Evolutionary conservation across 2,888 invertebrate species (phyloP).

Genomic region (Candidula unifasciata): DNA sequence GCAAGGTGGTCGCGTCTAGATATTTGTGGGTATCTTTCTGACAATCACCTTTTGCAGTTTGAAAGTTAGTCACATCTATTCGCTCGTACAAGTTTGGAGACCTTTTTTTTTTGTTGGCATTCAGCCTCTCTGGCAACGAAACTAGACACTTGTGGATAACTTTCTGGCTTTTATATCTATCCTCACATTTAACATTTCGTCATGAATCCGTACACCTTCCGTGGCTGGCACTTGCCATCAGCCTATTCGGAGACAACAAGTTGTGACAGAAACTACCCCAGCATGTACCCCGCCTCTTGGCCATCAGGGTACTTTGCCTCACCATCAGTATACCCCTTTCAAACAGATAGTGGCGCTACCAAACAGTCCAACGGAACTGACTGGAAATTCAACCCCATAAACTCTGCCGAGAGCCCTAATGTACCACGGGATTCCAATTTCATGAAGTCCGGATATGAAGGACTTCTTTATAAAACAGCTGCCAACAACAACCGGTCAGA

Average conservation of each 20-base stretch:
- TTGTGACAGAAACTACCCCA: conserved; percentile 69
- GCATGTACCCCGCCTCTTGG: conserved; percentile 68
- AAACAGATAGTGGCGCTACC: conserved; percentile 58
- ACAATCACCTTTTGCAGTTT: too few species aligned
- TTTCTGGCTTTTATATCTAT: too few species aligned
- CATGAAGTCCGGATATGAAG: conserved; percentile 65
- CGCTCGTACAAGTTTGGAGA: too few species aligned
- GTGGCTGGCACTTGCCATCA: conserved; percentile 71
- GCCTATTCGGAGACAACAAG: conserved; percentile 69
- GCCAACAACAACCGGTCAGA: conserved; percentile 50
- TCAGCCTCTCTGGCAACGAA: too few species aligned
- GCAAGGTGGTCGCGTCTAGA: too few species aligned
- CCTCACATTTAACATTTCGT: conserved; percentile 41
- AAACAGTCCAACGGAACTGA: conserved; percentile 64
- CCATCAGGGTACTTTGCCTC: conserved; percentile 71
- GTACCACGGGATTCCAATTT: conserved; percentile 42
- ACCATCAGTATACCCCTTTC: conserved; percentile 68
- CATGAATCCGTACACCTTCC: conserved; percentile 72
- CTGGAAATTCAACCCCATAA: conserved; percentile 69
- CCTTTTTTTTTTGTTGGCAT: too few species aligned
- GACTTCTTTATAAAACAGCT: conserved; percentile 66
- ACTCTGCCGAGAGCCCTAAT: conserved; percentile 53
- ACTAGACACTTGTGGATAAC: too few species aligned
- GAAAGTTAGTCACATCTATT: too few species aligned
- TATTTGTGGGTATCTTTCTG: too few species aligned